Conservation (phyloP, 2,888 invertebrate species). For the Aelia acuminata region DNA sequence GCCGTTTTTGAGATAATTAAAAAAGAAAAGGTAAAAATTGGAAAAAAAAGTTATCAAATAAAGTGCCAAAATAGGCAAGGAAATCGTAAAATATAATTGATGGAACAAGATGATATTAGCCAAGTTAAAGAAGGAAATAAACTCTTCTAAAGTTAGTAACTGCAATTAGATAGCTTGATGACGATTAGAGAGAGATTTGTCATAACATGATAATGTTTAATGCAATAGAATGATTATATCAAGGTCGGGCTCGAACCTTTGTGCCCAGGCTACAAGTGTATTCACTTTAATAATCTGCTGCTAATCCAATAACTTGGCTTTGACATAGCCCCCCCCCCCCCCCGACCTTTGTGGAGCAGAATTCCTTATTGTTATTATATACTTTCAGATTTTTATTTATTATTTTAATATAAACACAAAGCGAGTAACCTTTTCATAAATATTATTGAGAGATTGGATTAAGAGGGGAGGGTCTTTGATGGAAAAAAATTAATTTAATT, state of each 20-base stretch:
- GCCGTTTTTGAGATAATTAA: too few relatives aligned
- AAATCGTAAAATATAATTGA: too few relatives aligned
- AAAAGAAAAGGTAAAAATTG: too few relatives aligned
- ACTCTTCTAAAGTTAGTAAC: too few relatives aligned
- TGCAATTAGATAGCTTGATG: too few relatives aligned
- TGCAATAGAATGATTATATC: too few relatives aligned
- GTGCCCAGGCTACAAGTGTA: neutral
- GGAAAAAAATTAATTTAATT: neutral
- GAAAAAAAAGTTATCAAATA: too few relatives aligned
- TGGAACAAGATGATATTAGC: neutral
- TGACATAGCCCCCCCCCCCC: too few relatives aligned
- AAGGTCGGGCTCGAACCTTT: neutral
- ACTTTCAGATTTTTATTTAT: neutral
- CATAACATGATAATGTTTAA: too few relatives aligned
- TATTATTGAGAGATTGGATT: neutral
- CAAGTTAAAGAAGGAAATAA: neutral
- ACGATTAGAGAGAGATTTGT: too few relatives aligned
- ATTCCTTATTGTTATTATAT: neutral
- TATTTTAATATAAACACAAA: neutral
- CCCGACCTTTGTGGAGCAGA: neutral
- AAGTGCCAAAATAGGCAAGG: too few relatives aligned
- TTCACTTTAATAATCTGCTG: neutral
- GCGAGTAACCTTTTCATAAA: neutral
- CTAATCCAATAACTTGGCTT: neutral
- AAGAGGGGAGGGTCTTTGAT: neutral